Conservation (phyloP, 2,113 vertebrate genomes). For the Prionailurus bengalensis region DNA sequence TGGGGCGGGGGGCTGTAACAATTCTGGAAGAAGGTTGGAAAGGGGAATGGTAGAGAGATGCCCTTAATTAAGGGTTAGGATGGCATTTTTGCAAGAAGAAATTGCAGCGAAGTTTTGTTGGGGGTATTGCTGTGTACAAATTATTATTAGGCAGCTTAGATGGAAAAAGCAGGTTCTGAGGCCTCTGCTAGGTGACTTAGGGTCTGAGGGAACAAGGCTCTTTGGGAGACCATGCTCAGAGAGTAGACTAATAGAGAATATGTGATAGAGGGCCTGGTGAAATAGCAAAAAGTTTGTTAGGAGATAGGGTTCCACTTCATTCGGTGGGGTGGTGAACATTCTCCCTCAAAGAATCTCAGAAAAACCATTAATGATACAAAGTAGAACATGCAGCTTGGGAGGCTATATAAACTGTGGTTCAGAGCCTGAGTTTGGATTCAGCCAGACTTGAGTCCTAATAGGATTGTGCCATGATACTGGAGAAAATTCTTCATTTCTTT, state of each 20-base stretch:
- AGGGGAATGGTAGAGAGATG: not conserved
- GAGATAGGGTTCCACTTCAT: not conserved
- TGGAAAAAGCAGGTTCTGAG: not conserved
- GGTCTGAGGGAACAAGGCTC: not conserved
- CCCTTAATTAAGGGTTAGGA: not conserved
- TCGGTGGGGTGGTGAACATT: not conserved
- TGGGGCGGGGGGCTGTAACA: not conserved
- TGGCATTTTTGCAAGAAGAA: not conserved
- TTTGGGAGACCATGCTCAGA: not conserved
- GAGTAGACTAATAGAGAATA: not conserved
- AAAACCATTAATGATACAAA: not conserved
- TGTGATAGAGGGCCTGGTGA: not conserved
- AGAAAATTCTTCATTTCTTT: not conserved
- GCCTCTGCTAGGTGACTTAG: not conserved
- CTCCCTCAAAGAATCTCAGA: slow-evolving; percentile 4
- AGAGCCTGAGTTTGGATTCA: slow-evolving; percentile 29
- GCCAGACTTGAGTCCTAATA: not conserved
- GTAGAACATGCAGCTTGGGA: not conserved
- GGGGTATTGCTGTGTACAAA: not conserved
- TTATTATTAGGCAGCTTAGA: not conserved
- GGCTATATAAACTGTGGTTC: not conserved
- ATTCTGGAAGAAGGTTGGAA: not conserved
- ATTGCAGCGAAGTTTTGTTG: not conserved
- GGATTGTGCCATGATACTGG: not conserved
- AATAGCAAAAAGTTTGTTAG: not conserved